Base-by-base conservation (phyloP, 1,140 invertebrate genomes). In the Micrasema minimum region DNA sequence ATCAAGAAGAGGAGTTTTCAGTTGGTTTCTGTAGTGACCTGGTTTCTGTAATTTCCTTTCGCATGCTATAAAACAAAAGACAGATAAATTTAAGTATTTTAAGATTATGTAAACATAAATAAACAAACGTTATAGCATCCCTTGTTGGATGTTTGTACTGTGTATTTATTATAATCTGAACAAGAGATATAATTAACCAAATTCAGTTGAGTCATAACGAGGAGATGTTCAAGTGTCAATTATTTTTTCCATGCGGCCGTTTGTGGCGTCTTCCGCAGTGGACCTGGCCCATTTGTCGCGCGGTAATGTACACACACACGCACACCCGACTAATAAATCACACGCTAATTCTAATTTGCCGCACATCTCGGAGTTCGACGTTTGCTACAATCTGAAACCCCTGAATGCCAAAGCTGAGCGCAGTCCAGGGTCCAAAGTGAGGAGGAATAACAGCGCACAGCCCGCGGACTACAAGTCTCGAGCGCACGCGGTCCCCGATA, bases 241-340 rank as follows among this genome's bases (percentile, higher is more conserved):
- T 80, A 84, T 84, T 85, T 86, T 83, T 86, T 86, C 81, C 84
- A 85, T 86, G 84, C 82, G 83, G 82, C 82, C 80, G 81, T 79
- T 80, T 64, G 82, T 81, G 83, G 81, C 83, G 82, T 80, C 83
- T 80, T 81, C 80, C 81, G 82, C 86, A 88, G 87, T 85, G 86
- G 87, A 88, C 79, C 85, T 85, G 81, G 83, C 81, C 79, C 83
- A 81, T 79, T 84, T 87, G 77, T 86, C 86, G 80, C 82, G 87
- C 79, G 87, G 87, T 87, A 88, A 87, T 82, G 87, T 88, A 87
- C 87, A 85, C 83, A 85, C 87, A 85, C 87, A 87, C 83, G 86
- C 87, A 85, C 87, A 87, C 83, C 86, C 86, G 82, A 82, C 84
- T 87, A 84, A 85, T 83, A 80, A 79, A 78, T 75, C 78, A 72